Evolutionary conservation across 2,113 vertebrate species (phyloP), one percentile per base, ranked within the genome.

Genomic region (Panurus biarmicus): DNA sequence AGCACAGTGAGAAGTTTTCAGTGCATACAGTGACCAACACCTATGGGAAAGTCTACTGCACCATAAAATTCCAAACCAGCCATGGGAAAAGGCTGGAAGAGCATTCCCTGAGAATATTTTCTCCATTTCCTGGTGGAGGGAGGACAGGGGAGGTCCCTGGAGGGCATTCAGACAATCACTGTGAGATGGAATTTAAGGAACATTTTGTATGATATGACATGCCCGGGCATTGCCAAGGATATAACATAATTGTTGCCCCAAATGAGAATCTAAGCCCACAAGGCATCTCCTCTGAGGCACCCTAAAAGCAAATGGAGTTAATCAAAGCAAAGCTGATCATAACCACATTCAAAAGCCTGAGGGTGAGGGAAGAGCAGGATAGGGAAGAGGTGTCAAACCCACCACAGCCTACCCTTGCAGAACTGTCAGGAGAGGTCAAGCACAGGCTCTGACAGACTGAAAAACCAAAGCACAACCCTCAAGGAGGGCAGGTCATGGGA

Each of bases 321-420:
- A 36, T 23, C 31, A 61, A 70, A 87, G 61, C 21, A 51, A 78
- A 93, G 21, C 5, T 82, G 70, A 44, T 28, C 50, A 44, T 33
- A 67, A 31, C 4, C 12, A 64, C 1, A 0, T 56, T 62, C 29
- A 72, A 42, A 74, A 77, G 14, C 10, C 38, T 40, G 51, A 33
- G 18, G 28, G n/a, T 29, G 26, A 66, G 25, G 33, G 35, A 75
- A 82, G 17, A 83, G 20, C 6, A 3, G 22, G 14, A 12, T 3
- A 57, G 10, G 19, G 26, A 64, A 79, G 12, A 35, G 54, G 8
- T 17, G 22, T 9, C 0, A 0, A 80, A 26, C 20, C 11, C 19
- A 42, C 7, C 9, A 35, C 25, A 71, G 38, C 62, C 60, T 0
- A 2, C 11, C 6, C 29, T 51, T 14, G 38, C 33, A 90, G 45